Percentiles rank a stretch among this genome's conserved stretches.
phyloP scores from a whole-genome alignment of 2,797 vertebrate species.

The Leptoclinus maculatus region DNA sequence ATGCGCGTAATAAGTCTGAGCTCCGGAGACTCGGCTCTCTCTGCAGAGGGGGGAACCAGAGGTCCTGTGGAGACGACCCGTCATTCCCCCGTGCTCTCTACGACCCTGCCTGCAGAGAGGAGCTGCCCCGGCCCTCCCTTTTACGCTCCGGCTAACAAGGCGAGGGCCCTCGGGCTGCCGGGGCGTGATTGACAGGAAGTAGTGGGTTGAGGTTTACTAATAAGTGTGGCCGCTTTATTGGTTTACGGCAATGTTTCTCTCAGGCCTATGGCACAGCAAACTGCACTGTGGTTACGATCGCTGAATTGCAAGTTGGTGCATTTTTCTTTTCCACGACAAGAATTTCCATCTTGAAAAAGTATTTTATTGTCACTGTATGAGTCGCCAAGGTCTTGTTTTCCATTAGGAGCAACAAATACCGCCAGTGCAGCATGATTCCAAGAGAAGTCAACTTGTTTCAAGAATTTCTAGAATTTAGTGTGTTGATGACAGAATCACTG shows the following conservation, averaged over 20 bases:
- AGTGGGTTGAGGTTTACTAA: slow-evolving; percentile 44
- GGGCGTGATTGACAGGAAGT: slow-evolving; percentile 67
- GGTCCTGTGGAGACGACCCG: slow-evolving; percentile 64
- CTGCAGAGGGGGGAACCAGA: slow-evolving; percentile 23
- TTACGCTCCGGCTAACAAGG: slow-evolving; percentile 65
- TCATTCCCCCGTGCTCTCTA: slow-evolving; percentile 65
- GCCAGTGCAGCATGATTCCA: not conserved
- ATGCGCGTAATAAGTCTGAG: slow-evolving; percentile 20
- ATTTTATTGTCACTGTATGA: not conserved
- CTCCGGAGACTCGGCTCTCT: slow-evolving; percentile 26
- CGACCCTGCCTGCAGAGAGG: slow-evolving; percentile 64
- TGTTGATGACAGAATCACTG: not conserved
- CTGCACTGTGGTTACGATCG: not conserved
- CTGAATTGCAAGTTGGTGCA: not conserved
- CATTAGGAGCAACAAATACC: not conserved
- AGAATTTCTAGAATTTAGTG: not conserved
- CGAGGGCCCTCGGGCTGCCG: slow-evolving; percentile 52
- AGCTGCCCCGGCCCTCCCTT: slow-evolving; percentile 47
- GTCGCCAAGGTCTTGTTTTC: not conserved
- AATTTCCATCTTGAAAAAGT: not conserved
- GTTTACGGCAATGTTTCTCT: slow-evolving; percentile 22
- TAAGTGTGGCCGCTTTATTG: slow-evolving; percentile 52
- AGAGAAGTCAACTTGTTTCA: not conserved
- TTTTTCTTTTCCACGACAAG: not conserved
- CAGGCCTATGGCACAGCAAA: not conserved